Conservation (phyloP, 1,140 invertebrate genomes). For the Gryon sp. region DNA sequence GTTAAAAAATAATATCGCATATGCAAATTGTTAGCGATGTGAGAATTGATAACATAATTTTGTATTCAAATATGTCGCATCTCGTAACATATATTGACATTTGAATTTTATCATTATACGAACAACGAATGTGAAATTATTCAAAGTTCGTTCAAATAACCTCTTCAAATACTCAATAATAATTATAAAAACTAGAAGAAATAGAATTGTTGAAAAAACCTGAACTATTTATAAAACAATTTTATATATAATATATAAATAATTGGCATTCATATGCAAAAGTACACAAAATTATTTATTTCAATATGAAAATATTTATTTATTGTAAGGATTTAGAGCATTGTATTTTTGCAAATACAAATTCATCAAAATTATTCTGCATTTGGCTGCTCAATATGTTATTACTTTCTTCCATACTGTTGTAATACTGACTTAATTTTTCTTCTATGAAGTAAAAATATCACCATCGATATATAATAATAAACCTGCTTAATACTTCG, state of each 20-base stretch:
- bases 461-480: slow-evolving; percentile 10
- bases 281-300: too few relatives aligned
- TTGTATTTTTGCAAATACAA: neutral
- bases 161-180: too few relatives aligned
- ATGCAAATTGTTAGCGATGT: slow-evolving; percentile 24
- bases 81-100: slow-evolving; percentile 6
- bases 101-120: slow-evolving; percentile 9
- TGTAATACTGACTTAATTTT: slow-evolving; percentile 13
- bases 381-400: slow-evolving; percentile 12
- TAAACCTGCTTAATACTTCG: neutral
- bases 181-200: too few relatives aligned
- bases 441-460: slow-evolving; percentile 16
- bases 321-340: neutral
- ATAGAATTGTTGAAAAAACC: too few relatives aligned
- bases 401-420: slow-evolving; percentile 14
- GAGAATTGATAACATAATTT: slow-evolving; percentile 30
- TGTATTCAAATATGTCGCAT: slow-evolving; percentile 14
- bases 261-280: too few relatives aligned
- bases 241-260: too few relatives aligned
- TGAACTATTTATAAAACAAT: too few relatives aligned
- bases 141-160: too few relatives aligned
- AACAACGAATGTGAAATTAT: slow-evolving; percentile 8
- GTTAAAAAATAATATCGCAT: slow-evolving; percentile 29
- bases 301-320: neutral
- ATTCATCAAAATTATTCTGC: slow-evolving; percentile 13